These are phyloP conservation scores for Discoglossus pictus DNA, from an alignment of 2,797 vertebrate genomes.

Conservation along the genomic window DNA sequence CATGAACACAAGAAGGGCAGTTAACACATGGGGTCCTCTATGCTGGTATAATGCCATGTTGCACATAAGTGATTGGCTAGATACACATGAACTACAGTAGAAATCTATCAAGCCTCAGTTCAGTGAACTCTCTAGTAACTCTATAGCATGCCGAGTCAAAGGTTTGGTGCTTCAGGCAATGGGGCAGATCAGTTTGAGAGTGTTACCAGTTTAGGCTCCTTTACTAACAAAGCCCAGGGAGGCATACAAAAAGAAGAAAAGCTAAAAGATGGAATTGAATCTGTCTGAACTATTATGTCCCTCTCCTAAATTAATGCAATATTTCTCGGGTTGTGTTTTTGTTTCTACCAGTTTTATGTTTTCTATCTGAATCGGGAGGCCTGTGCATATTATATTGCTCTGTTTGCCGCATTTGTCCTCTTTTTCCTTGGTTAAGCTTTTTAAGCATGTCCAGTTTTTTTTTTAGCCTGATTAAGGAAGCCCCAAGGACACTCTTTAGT, in stretches of 20 bases:
- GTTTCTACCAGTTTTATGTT: slow-evolving; percentile 24
- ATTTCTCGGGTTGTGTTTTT: slow-evolving; percentile 15
- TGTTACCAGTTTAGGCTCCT: slow-evolving; percentile 29
- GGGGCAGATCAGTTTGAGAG: slow-evolving; percentile 35
- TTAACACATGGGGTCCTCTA: background rate
- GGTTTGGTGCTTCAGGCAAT: slow-evolving; percentile 44
- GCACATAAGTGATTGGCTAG: slow-evolving; percentile 25
- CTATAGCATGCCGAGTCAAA: slow-evolving; percentile 45
- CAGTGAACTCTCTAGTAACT: slow-evolving; percentile 44
- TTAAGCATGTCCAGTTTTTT: slow-evolving; percentile 14
- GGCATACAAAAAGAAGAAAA: slow-evolving; percentile 37
- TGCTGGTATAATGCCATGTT: slow-evolving; percentile 6
- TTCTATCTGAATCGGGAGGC: slow-evolving; percentile 19
- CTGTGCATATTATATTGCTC: slow-evolving; percentile 6
- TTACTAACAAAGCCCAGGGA: slow-evolving; percentile 40
- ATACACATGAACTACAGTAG: slow-evolving; percentile 35
- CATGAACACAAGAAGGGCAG: too few relatives aligned
- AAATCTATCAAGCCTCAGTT: slow-evolving; percentile 43
- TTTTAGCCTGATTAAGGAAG: slow-evolving; percentile 1
- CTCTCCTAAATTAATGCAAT: slow-evolving; percentile 44
- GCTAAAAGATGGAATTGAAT: slow-evolving; percentile 38
- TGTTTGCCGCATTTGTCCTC: background rate
- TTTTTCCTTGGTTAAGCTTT: background rate
- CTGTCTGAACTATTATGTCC: slow-evolving; percentile 37
- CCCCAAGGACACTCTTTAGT: slow-evolving; percentile 15